Base-by-base conservation (phyloP, 2,888 invertebrate genomes). In the Mimas tiliae region DNA sequence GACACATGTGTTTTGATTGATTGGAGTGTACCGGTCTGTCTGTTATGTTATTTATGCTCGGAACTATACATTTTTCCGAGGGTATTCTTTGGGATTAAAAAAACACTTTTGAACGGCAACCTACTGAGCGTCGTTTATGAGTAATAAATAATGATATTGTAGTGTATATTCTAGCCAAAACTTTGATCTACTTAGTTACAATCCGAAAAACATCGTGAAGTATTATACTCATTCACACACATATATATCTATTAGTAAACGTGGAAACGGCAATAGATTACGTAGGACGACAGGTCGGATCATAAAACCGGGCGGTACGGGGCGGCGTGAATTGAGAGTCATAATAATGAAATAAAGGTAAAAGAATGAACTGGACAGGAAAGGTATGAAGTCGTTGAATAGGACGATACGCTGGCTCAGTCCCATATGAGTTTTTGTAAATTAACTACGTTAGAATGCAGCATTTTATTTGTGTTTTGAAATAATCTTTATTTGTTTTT, bases 291-390 rank as follows among this genome's bases (percentile, higher is more conserved):
- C 63, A 34, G 63, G 62, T 62, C 34, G 64, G 67, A 72, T 70
- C 75, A 80, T 81, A 83, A 83, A 84, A 83, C 73, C 76, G 77
- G 77, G 75, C 76, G 78, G 74, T 70, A 62, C 73, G 64, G 78
- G 79, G 78, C 76, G 79, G 77, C 71, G 75, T 73, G 77, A 77
- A 78, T 78, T 76, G 77, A 72, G 38, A 58, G 72, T 79, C 82
- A 81, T 84, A 81, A 81, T 82, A 82, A 85, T 82, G 75, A 79
- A 83, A 83, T 81, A 83, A 85, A 83, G 76, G 80, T 81, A 72
- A 79, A 81, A 81, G 73, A 77, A 77, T 78, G 75, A 74, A 70
- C 76, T 72, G 69, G 34, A 38, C 51, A 50, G 63, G 38, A 45
- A 38, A 55, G 58, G 58, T 16, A 58, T 11, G 38, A 16, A 55